Percentiles rank a stretch among this genome's conserved stretches.
phyloP scores from a whole-genome alignment of 2,113 vertebrate genomes.

The Proteles cristata region DNA sequence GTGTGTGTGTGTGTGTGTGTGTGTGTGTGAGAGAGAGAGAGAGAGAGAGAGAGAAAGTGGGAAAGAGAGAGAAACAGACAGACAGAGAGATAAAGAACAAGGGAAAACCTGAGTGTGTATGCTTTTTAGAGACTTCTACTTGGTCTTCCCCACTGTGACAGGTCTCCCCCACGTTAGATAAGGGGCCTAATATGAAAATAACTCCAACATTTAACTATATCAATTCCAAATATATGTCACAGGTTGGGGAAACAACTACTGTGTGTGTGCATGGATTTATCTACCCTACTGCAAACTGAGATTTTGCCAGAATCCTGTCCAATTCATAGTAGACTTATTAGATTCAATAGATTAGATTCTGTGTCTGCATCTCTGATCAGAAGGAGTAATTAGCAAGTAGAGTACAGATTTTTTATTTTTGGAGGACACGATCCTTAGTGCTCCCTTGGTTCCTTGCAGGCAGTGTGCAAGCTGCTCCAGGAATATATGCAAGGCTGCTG shows the following conservation, averaged over 20 bases:
- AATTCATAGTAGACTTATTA: background rate
- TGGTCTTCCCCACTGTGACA: background rate
- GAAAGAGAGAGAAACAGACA: background rate
- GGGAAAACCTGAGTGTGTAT: background rate
- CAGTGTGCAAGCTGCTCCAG: background rate
- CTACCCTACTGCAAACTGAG: background rate
- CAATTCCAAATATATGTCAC: background rate
- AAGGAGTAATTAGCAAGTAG: background rate
- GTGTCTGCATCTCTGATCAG: background rate
- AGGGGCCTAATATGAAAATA: background rate
- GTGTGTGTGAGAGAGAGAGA: background rate
- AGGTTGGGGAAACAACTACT: background rate
- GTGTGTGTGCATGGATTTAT: background rate
- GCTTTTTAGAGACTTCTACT: background rate
- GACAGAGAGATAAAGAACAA: background rate
- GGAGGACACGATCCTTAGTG: background rate
- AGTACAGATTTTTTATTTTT: background rate
- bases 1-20: background rate
- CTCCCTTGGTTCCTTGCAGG: background rate
- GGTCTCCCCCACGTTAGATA: background rate
- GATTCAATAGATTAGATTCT: background rate
- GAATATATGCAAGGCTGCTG: background rate
- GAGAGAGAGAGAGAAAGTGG: background rate
- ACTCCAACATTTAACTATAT: background rate
- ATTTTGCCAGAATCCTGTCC: background rate